Evolutionary conservation across 2,797 vertebrate species (phyloP), one percentile per base, ranked within the genome.

Genomic region (Sebastolobus alascanus): DNA sequence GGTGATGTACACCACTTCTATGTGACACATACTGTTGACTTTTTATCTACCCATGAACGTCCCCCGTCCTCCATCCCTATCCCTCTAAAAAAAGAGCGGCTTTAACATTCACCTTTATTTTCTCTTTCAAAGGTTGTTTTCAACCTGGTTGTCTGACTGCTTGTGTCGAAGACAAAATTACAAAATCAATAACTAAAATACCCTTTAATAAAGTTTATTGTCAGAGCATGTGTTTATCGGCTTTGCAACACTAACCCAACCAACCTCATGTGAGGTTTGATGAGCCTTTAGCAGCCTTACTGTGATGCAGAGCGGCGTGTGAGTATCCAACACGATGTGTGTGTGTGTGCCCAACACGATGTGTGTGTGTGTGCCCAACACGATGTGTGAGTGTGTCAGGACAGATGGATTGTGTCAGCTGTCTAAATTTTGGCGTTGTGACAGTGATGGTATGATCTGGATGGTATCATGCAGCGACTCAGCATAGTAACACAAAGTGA

Each of bases 361-460:
- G 43, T 52, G 54, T 55, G n/a, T 37, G 69, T 37, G 27, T 35
- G 29, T 13, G 6, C 27, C 5, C 29, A 31, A 31, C 29, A 31
- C 3, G 29, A 22, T 27, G 25, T 29, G n/a, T 43, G 40, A 13
- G 59, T 37, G 33, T 63, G 52, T 55, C 29, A 58, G 69, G 33
- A 77, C 75, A 85, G 77, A 83, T 71, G 75, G 75, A 73, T 20
- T 56, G 29, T 66, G 68, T 75, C 71, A 77, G 38, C 60, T 61
- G 66, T 52, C 72, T 68, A 20, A 43, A 50, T 80, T 52, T 69
- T 50, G 27, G 31, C 69, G 6, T 50, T 46, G 70, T 46, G 70
- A 69, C 79, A 79, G 60, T 37, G 63, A 66, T 29, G 64, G 6
- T 68, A 63, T 86, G 79, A 86, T 67, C 29, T 18, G 31, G 33